phyloP scores from a whole-genome alignment of 2,888 invertebrate genomes.

The Polyommatus iphigenia region DNA sequence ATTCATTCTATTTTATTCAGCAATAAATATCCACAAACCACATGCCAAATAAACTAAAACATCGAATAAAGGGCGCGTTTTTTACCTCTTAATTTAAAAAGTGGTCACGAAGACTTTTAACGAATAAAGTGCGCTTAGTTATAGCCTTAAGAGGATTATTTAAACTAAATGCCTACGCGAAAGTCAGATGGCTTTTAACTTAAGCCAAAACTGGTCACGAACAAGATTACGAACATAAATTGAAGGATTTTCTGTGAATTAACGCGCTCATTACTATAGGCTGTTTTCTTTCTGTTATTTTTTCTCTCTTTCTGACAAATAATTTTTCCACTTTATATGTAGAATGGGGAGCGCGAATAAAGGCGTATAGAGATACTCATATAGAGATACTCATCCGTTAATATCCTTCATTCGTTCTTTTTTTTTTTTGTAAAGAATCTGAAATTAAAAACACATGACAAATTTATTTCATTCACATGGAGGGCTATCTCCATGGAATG shows the following conservation, averaged over 20 bases:
- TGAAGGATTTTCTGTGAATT: slow-evolving; percentile 13
- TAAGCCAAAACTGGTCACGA: slow-evolving; percentile 21
- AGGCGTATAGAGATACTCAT: no score
- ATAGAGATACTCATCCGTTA: no score
- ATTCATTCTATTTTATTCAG: not conserved
- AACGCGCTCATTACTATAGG: not conserved
- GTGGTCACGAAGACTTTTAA: not conserved
- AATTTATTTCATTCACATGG: no score
- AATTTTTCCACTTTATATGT: not conserved
- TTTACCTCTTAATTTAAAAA: slow-evolving; percentile 13
- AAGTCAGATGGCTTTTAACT: slow-evolving; percentile 16
- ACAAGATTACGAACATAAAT: slow-evolving; percentile 13
- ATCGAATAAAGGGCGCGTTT: not conserved
- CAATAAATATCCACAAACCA: not conserved
- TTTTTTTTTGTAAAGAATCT: no score
- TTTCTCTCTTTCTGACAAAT: not conserved
- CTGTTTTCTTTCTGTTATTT: not conserved
- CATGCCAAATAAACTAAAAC: not conserved
- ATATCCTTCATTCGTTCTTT: no score
- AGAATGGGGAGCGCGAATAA: no score
- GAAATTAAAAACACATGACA: no score
- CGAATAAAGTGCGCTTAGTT: slow-evolving; percentile 2
- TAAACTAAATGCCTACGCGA: slow-evolving; percentile 15
- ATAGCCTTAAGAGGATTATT: slow-evolving; percentile 17
- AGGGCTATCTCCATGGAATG: no score